These are phyloP conservation scores for Sarcophilus harrisii DNA, from an alignment of 2,797 vertebrate species.

Conservation along the genomic window DNA sequence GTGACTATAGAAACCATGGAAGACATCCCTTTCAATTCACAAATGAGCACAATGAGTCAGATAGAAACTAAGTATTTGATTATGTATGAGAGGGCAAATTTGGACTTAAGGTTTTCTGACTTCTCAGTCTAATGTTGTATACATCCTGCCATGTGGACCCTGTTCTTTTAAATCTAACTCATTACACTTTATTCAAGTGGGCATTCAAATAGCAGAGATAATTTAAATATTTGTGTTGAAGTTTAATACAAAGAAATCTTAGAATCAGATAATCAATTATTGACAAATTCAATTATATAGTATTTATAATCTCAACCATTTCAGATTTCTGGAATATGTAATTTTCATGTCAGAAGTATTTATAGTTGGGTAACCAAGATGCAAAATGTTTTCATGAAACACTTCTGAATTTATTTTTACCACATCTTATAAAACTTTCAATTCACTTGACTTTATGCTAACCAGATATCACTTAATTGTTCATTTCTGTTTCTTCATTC, in stretches of 20 bases:
- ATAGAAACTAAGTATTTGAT: not conserved
- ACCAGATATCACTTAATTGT: slow-evolving; percentile 51
- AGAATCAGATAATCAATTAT: not conserved
- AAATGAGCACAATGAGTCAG: not conserved
- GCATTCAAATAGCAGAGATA: not conserved
- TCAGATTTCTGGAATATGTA: not conserved
- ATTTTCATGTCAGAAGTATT: not conserved
- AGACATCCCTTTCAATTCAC: not conserved
- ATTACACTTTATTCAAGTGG: not conserved
- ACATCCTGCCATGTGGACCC: not conserved
- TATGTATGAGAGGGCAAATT: not conserved
- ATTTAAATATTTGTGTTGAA: not conserved
- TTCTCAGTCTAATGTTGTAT: not conserved
- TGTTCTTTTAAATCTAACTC: not conserved
- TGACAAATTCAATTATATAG: slow-evolving; percentile 28
- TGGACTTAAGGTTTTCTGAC: not conserved
- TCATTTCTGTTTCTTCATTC: slow-evolving; percentile 63
- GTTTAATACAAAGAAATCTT: not conserved
- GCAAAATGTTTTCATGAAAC: slow-evolving; percentile 43
- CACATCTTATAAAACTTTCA: slow-evolving; percentile 20
- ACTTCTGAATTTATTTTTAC: slow-evolving; percentile 36
- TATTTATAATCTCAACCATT: slow-evolving; percentile 14
- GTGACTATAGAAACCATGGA: not conserved
- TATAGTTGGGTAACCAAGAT: slow-evolving; percentile 42
- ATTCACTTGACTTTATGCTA: not conserved